Base-by-base conservation (phyloP, 1,140 invertebrate genomes). In the Trialeurodes vaporariorum region DNA sequence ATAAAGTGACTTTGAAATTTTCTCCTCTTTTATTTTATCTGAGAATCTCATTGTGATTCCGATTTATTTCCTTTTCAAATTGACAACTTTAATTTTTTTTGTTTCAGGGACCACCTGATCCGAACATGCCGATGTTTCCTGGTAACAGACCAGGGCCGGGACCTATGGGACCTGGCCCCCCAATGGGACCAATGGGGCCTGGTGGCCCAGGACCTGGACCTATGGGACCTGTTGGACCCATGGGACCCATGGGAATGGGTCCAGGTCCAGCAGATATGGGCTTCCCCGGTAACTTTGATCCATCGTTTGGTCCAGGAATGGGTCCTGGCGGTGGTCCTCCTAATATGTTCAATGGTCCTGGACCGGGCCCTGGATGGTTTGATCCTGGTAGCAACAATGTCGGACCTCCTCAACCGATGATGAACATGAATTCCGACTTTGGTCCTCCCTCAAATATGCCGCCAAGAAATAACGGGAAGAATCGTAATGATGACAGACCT, bases 331-430 rank as follows among this genome's bases (percentile, higher is more conserved):
- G 68, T 49, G 34, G 61, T 24, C 2, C 61, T 58, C 67, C 67
- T 21, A 67, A 67, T 25, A 64, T 63, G 61, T 67, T 67, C 61
- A 63, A 63, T 27, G 61, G 61, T 26, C 61, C 61, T 27, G 61
- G 61, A 25, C 61, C 61, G 17, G 34, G 34, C 17, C 34, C 34
- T 5, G 34, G 34, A 9, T 49, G 34, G 34, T 49, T 49, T 17
- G 34, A 49, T 17, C 34, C 34, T 5, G 17, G 34, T 17, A 17
- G 34, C 17, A 49, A 49, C 34, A 49, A 49, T 17, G 17, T 49
- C 5, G 34, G 34, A 5, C 27, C 61, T 2, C 27, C 21, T 21
- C n/a, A 21, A 26, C 2, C 22, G 21, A 61, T 25, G 21, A 61
- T 25, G 21, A 22, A n/a, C 59, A 61, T 22, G 59, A 22, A 61